Conservation (phyloP, 2,113 vertebrate genomes). For the Paratilapia polleni region DNA sequence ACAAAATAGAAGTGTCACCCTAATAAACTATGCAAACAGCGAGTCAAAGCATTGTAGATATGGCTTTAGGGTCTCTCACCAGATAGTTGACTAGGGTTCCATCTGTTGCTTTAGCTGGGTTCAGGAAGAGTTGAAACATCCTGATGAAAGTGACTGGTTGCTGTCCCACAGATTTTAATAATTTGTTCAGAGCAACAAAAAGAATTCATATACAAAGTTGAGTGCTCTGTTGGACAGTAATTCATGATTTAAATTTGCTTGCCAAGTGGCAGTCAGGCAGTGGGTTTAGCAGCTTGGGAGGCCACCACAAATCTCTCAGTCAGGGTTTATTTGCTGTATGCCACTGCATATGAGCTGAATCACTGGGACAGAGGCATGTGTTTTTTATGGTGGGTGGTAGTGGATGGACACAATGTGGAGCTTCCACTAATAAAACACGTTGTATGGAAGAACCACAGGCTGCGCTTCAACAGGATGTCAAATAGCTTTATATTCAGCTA, state of each 20-base stretch:
- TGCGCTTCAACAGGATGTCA: constrained; percentile 17
- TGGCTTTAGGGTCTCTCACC: constrained; percentile 23
- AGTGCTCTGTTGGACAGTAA: no score
- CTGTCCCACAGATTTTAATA: neutral
- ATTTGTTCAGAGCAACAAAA: neutral
- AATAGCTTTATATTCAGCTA: neutral
- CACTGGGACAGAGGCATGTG: constrained; percentile 28
- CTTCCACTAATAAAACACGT: constrained; percentile 37
- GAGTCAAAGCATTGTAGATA: constrained; percentile 28
- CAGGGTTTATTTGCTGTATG: constrained; percentile 67
- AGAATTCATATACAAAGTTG: neutral
- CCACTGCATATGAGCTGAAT: constrained; percentile 62
- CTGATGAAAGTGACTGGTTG: neutral
- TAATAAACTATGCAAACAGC: constrained; percentile 20
- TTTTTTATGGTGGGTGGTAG: constrained; percentile 54
- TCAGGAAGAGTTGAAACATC: constrained; percentile 11
- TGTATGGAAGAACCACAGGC: constrained; percentile 36
- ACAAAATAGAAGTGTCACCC: constrained; percentile 35
- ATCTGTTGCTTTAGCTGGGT: neutral
- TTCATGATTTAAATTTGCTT: constrained; percentile 18
- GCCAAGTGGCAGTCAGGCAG: constrained; percentile 15
- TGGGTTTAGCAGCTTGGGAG: constrained; percentile 62
- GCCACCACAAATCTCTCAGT: constrained; percentile 69
- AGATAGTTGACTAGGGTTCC: neutral
- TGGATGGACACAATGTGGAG: constrained; percentile 23